phyloP scores from a whole-genome alignment of 2,113 vertebrate genomes.

The Propithecus coquereli region DNA sequence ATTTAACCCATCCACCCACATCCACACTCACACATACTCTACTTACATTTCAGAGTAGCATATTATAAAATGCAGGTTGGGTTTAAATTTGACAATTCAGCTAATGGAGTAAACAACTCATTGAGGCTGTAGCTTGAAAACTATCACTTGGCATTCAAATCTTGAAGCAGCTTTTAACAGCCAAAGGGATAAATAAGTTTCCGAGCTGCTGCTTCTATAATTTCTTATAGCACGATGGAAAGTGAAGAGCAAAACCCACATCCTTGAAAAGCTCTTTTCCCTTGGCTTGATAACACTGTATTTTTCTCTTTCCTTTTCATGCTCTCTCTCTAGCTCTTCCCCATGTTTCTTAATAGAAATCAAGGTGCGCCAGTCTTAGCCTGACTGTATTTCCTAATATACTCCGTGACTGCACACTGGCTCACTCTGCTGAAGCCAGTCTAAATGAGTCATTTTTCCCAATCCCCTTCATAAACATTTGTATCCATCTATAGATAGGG shows the following conservation, averaged over 20 bases:
- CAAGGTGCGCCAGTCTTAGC: not conserved
- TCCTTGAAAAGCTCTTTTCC: not conserved
- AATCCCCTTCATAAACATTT: not conserved
- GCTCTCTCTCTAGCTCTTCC: not conserved
- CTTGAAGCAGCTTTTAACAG: constrained; percentile 8
- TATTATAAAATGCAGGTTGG: not conserved
- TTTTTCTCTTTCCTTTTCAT: not conserved
- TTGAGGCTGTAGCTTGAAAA: not conserved
- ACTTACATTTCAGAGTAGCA: not conserved
- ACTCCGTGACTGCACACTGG: not conserved
- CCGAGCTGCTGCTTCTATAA: not conserved
- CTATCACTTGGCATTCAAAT: not conserved
- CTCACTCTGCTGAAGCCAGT: not conserved
- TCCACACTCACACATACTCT: not conserved
- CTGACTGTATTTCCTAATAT: not conserved
- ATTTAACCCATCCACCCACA: not conserved
- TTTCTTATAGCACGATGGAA: not conserved
- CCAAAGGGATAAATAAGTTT: not conserved
- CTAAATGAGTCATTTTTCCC: not conserved
- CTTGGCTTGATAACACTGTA: not conserved
- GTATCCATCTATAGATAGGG: not conserved
- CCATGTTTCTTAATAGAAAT: not conserved
- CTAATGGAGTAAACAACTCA: not conserved
- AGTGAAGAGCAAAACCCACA: not conserved
- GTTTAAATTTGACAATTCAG: constrained; percentile 10